Base-by-base conservation (phyloP, 2,888 invertebrate species). In the Stenodera caucasica region DNA sequence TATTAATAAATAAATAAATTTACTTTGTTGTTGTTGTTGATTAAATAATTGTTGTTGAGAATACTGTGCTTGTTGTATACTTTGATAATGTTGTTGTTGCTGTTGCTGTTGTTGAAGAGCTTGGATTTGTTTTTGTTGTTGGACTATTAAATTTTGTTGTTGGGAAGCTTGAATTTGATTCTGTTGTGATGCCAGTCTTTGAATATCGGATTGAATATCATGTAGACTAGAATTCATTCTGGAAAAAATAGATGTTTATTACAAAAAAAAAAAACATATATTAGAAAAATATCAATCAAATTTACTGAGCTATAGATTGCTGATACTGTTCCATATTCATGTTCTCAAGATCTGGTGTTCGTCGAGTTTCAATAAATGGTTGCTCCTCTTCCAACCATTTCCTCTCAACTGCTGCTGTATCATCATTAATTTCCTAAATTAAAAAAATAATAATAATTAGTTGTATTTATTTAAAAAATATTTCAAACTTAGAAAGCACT, bases 141-240 rank as follows among this genome's bases (percentile, higher is more conserved):
- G 79, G 62, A 80, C 77, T 75, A 86, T 81, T 70, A 86, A 78
- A 72, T 85, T 85, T 69, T 87, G 86, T 71, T 86, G 84, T 71
- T 87, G 84, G 67, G 82, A 82, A 49, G 83, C 83, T 78, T 86
- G 89, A 72, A 90, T 88, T 80, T 90, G 90, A 79, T 86, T 88
- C 77, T 91, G 91, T 77, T 94, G 93, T 66, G 88, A 89, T 63
- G 94, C 90, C 70, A 97, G 85, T 72, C 93, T 87, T 81, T 94
- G 92, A 78, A 97, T 95, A 82, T 97, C 96, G 68, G 90, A 90
- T 83, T 96, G 96, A 76, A 97, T 90, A 82, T 96, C 96, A 79
- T 92, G 91, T 76, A 97, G 88, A 84, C 92, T 96, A 83, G 88
- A 89, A 84, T 96, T 96, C 90, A 96, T 93, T 84, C 91, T 91